Conservation (phyloP, 2,888 invertebrate genomes). For the Acronicta psi region DNA sequence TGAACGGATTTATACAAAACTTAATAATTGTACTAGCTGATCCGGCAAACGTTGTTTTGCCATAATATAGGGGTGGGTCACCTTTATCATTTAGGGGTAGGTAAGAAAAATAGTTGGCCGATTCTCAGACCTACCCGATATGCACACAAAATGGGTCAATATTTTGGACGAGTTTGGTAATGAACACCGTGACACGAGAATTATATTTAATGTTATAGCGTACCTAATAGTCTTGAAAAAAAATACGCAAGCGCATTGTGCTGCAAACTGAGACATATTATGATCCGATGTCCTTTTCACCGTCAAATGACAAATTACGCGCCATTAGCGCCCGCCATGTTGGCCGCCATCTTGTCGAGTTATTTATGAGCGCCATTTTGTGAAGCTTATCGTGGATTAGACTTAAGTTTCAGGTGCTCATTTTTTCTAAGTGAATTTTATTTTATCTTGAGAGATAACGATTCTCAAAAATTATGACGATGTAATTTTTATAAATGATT, state of each 20-base stretch:
- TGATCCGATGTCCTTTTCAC: constrained; percentile 35
- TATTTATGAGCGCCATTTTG: constrained; percentile 59
- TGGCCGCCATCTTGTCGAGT: constrained; percentile 54
- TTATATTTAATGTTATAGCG: too few species aligned
- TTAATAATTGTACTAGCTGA: too few species aligned
- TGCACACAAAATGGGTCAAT: too few species aligned
- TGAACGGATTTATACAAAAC: too few species aligned
- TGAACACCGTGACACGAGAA: too few species aligned
- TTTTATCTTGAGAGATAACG: neutral
- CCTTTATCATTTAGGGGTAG: too few species aligned
- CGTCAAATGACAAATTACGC: constrained; percentile 51
- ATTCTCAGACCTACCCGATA: too few species aligned
- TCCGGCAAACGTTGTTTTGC: too few species aligned
- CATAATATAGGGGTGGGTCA: too few species aligned
- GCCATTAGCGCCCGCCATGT: constrained; percentile 53
- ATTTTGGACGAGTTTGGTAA: too few species aligned
- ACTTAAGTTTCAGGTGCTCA: constrained; percentile 32
- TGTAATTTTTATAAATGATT: neutral
- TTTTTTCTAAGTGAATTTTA: constrained; percentile 15
- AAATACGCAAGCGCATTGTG: neutral
- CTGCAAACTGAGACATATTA: constrained; percentile 15
- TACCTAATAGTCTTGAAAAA: neutral
- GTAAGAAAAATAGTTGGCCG: too few species aligned
- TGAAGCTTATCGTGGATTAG: constrained; percentile 45
- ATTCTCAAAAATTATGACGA: neutral